A percentile compares a stretch with the other conserved stretches of the same genome.
Conservation (phyloP, 2,797 vertebrate species). For the Hirundo rustica region DNA sequence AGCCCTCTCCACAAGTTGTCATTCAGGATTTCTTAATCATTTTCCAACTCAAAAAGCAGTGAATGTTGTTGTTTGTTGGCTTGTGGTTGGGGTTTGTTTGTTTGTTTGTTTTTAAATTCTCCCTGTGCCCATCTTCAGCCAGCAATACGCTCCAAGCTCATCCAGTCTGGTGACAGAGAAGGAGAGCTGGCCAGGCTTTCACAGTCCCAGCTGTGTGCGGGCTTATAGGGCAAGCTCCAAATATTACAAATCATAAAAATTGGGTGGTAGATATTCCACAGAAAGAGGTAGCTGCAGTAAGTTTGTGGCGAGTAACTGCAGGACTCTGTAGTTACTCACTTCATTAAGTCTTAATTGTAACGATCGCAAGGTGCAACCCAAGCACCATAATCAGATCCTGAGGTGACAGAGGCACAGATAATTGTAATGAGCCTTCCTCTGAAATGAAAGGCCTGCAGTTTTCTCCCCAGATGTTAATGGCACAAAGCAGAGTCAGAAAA, state of each 20-base stretch:
- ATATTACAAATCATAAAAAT: background rate
- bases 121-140: background rate
- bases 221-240: background rate
- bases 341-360: constrained; percentile 60
- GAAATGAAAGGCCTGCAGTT: constrained; percentile 33
- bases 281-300: background rate
- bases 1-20: background rate
- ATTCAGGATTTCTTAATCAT: background rate
- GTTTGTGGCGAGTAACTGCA: constrained; percentile 8
- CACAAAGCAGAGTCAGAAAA: constrained; percentile 14
- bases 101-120: background rate
- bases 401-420: constrained; percentile 39
- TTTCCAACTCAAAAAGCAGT: background rate
- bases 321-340: constrained; percentile 38
- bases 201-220: background rate
- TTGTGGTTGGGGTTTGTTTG: too few species aligned
- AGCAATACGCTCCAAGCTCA: background rate
- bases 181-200: background rate
- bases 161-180: background rate
- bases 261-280: background rate
- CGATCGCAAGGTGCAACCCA: constrained; percentile 32
- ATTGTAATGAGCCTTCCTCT: constrained; percentile 17
- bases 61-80: background rate
- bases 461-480: constrained; percentile 19
- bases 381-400: constrained; percentile 40